Evolutionary conservation across 1,140 invertebrate genomes (phyloP).

Genomic region (Tetramorium parvispinum): DNA sequence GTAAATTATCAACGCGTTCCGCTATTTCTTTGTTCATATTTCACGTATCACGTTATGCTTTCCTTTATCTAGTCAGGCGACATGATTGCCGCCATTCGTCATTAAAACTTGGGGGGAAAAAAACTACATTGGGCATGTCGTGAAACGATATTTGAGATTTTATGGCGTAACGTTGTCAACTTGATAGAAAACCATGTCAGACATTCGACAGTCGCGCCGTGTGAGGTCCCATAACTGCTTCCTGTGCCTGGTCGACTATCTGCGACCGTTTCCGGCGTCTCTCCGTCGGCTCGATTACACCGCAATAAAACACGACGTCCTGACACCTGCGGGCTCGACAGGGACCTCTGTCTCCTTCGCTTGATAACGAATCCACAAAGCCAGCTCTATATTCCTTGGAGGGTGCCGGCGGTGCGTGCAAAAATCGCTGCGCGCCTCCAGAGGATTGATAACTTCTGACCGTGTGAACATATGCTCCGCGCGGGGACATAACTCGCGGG

Average conservation of each 20-base stretch:
- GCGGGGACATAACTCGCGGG: not conserved
- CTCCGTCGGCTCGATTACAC: conserved; percentile 80
- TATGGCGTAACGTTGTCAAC: conserved; percentile 14
- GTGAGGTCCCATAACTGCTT: conserved; percentile 77
- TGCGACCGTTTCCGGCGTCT: conserved; percentile 80
- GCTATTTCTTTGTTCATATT: not conserved
- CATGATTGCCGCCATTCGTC: not conserved
- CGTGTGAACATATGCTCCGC: conserved; percentile 41
- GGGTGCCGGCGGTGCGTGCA: conserved; percentile 11
- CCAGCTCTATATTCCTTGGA: conserved; percentile 68
- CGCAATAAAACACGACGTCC: conserved; percentile 80
- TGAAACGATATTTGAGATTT: not conserved
- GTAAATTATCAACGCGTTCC: not conserved
- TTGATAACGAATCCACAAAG: conserved; percentile 77
- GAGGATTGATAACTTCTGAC: conserved; percentile 36
- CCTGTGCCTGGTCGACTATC: conserved; percentile 74
- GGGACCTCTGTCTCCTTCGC: conserved; percentile 63
- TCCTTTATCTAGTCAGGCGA: not conserved
- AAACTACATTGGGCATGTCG: not conserved
- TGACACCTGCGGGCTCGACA: conserved; percentile 80
- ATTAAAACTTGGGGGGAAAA: not conserved
- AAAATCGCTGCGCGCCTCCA: conserved; percentile 24
- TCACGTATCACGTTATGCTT: not conserved
- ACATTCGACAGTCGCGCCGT: conserved; percentile 62
- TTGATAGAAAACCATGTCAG: conserved; percentile 50